Base-by-base conservation (phyloP, 2,888 invertebrate genomes). In the Eilema depressum region DNA sequence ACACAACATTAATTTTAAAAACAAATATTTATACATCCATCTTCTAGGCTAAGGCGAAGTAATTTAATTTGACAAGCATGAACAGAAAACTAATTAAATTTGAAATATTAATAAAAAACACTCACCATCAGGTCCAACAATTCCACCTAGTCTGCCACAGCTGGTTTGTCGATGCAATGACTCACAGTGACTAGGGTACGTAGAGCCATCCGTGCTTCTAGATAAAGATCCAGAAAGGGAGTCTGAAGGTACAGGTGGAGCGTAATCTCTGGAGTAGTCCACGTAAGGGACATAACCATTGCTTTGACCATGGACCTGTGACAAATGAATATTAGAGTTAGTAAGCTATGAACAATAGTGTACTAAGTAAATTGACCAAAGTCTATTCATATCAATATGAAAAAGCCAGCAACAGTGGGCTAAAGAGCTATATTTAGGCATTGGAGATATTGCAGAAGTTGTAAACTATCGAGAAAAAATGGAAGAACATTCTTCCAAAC, bases 251-350 rank as follows among this genome's bases (percentile, higher is more conserved):
- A 93, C 89, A 20, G 98, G 98, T 2, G 98, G 98, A 83, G 97
- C 98, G 94, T 98, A 98, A 91, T 98, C 98, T 28, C 98, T 96
- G 41, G 97, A 96, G 89, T 98, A 98, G 90, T 98, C 98, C 71
- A 98, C 98, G 91, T 98, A 98, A 0, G 98, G 98, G 14, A 98
- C 97, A 90, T 98, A 98, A 23, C 98, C 98, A 86, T 98, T 98
- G 92, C 97, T 97, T 92, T 98, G 93, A 0, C 88, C 86, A 61
- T 92, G 92, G 3, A 85, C 80, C 93, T 93, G 76, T 14, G 37
- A 68, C 4, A 53, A 68, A 62, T 12, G 1, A 47, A 41, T 53
- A 14, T 14, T 7, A 14, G 20, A 10, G 66, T 33, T 63, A 81
- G 82, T 20, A 17, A 25, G 0, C 20, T 47, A 7, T 47, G 20